Conservation (phyloP, 2,888 invertebrate species). For the Scaptomyza flava region DNA sequence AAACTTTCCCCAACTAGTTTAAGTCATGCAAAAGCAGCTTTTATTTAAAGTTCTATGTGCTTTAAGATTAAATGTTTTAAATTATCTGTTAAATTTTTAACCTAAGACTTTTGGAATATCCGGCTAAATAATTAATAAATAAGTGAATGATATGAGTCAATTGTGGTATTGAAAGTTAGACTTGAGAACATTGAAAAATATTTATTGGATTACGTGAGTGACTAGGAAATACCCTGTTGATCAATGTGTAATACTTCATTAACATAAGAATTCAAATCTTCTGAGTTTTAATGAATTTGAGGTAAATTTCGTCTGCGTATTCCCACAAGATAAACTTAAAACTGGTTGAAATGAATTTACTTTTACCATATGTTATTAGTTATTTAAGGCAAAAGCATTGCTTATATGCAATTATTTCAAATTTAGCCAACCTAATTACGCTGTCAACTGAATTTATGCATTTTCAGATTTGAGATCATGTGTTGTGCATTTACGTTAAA, state of each 20-base stretch:
- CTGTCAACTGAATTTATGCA: slow-evolving; percentile 8
- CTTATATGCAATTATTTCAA: slow-evolving; percentile 9
- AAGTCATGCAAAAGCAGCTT: neutral
- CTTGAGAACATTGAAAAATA: neutral
- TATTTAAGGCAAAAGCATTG: slow-evolving; percentile 7
- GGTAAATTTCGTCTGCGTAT: no score
- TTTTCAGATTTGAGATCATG: neutral
- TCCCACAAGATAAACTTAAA: no score
- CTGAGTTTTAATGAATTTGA: no score
- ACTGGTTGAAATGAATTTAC: neutral
- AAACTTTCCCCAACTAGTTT: slow-evolving; percentile 1
- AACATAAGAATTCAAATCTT: no score
- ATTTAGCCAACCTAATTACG: slow-evolving; percentile 4
- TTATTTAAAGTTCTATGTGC: neutral
- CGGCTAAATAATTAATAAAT: neutral
- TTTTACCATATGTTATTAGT: neutral
- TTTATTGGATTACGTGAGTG: neutral
- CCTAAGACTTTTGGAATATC: slow-evolving; percentile 7
- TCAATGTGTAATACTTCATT: no score
- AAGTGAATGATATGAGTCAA: slow-evolving; percentile 19
- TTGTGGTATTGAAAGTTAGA: neutral
- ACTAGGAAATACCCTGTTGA: neutral
- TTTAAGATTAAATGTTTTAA: neutral
- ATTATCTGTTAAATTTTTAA: no score
- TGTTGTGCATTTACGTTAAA: slow-evolving; percentile 3